These are phyloP conservation scores for Momotus momota DNA, from an alignment of 2,797 vertebrate species.

Conservation along the genomic window DNA sequence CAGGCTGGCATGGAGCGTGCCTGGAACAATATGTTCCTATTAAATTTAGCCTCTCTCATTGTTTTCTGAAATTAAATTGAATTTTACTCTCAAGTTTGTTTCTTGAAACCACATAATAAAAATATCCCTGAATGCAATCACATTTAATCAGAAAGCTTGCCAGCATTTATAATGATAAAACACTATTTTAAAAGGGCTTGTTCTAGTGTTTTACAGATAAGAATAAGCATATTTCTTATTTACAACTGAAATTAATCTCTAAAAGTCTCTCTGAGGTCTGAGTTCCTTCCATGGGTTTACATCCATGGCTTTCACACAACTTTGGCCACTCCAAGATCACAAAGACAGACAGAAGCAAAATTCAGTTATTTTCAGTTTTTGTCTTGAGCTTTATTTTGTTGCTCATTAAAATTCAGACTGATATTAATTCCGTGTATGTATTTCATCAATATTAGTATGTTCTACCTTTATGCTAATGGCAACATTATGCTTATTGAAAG, in stretches of 20 bases:
- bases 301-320: neutral
- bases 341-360: neutral
- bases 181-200: neutral
- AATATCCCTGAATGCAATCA: slow-evolving; percentile 43
- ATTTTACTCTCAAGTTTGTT: slow-evolving; percentile 75
- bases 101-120: slow-evolving; percentile 72
- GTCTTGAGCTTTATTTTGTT: neutral
- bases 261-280: neutral
- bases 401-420: neutral
- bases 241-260: slow-evolving; percentile 22
- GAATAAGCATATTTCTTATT: slow-evolving; percentile 52
- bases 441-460: neutral
- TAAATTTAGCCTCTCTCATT: slow-evolving; percentile 55
- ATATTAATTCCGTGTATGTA: neutral
- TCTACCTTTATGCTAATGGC: neutral
- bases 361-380: fast-evolving
- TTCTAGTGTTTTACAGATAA: neutral
- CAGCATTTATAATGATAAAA: slow-evolving; percentile 6
- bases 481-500: neutral
- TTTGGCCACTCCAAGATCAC: neutral
- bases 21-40: slow-evolving; percentile 68
- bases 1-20: slow-evolving; percentile 24
- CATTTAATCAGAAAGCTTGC: slow-evolving; percentile 60
- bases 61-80: slow-evolving; percentile 71
- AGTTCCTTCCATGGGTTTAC: neutral